phyloP scores from a whole-genome alignment of 2,113 vertebrate species.

The Eidolon helvum region DNA sequence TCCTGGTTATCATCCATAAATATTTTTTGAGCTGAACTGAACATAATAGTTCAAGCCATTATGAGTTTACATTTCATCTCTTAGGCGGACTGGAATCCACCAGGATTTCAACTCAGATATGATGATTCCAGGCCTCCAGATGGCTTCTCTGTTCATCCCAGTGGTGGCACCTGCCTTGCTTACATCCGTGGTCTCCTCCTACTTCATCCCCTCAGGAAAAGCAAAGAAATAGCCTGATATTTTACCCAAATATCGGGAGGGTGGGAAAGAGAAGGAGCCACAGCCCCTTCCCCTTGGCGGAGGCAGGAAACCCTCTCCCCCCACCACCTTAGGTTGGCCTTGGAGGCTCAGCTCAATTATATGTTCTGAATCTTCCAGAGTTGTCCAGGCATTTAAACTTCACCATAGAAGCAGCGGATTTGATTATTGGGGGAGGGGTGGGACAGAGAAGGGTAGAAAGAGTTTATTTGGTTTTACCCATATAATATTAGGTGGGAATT shows the following conservation, averaged over 20 bases:
- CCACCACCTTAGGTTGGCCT: background rate
- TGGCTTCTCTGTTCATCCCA: background rate
- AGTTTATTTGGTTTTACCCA: constrained; percentile 38
- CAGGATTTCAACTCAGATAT: background rate
- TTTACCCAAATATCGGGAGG: background rate
- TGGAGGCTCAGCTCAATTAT: background rate
- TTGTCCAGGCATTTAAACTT: background rate
- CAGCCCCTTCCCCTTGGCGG: background rate
- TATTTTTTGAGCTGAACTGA: constrained; percentile 32
- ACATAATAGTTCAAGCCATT: background rate
- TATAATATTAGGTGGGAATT: constrained; percentile 50
- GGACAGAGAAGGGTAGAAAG: background rate
- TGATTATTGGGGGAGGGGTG: background rate
- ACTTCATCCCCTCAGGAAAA: background rate
- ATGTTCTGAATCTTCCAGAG: background rate
- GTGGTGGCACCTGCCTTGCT: background rate
- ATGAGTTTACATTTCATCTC: background rate
- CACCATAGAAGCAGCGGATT: background rate
- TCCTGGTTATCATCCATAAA: background rate
- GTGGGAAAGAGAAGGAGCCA: background rate
- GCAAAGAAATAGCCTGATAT: background rate
- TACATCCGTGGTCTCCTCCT: background rate
- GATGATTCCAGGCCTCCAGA: background rate
- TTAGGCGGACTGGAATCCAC: background rate
- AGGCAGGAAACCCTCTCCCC: background rate